These are phyloP conservation scores for Stegodyphus mimosarum DNA, from an alignment of 1,140 invertebrate species.

Conservation along the genomic window DNA sequence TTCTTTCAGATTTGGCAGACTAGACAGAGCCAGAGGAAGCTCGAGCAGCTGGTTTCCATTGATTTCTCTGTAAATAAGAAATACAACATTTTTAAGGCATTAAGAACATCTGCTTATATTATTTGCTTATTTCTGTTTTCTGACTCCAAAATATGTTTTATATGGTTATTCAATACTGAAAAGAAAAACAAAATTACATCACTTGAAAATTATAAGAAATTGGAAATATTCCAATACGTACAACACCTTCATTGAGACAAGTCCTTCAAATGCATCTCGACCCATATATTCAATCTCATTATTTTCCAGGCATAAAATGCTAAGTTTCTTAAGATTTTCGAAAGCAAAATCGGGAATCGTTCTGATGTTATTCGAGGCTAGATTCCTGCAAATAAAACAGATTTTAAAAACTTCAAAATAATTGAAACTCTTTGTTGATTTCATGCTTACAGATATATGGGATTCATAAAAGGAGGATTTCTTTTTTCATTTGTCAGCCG, in stretches of 20 bases:
- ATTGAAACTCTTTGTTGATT: too few relatives aligned
- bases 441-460: too few relatives aligned
- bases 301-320: slow-evolving; percentile 17
- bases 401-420: neutral
- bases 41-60: slow-evolving; percentile 48
- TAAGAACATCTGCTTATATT: slow-evolving; percentile 6
- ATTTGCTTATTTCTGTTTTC: neutral
- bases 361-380: slow-evolving; percentile 41
- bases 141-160: neutral
- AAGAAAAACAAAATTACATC: neutral
- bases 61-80: slow-evolving; percentile 47
- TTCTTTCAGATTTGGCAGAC: slow-evolving; percentile 35
- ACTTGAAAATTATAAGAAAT: neutral
- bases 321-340: slow-evolving; percentile 20
- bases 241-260: slow-evolving; percentile 39
- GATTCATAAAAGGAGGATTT: too few relatives aligned
- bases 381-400: slow-evolving; percentile 31
- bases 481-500: too few relatives aligned
- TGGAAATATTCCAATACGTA: slow-evolving; percentile 24
- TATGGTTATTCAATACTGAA: neutral
- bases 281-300: slow-evolving; percentile 42
- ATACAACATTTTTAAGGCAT: slow-evolving; percentile 4
- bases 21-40: slow-evolving; percentile 27
- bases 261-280: slow-evolving; percentile 45
- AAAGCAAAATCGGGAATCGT: slow-evolving; percentile 46